Evolutionary conservation across 2,888 invertebrate species (phyloP).

Genomic region (Phyllotreta striolata): DNA sequence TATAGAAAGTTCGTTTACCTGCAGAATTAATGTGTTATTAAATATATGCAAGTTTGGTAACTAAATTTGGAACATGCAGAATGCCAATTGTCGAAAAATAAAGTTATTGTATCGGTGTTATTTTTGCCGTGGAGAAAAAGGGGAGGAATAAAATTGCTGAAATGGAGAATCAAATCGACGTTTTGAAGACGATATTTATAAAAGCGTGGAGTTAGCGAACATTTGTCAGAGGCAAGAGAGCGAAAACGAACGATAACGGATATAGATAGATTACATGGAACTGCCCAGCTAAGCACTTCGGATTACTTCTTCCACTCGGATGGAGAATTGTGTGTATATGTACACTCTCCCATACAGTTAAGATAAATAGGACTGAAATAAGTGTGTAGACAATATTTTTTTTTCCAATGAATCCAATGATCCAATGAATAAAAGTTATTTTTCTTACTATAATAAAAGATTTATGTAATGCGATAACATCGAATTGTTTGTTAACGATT

Average conservation of each 20-base stretch:
- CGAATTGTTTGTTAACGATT: no score
- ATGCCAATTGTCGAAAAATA: no score
- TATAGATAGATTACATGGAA: constrained; percentile 33
- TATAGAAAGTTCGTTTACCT: neutral
- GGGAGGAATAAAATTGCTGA: constrained; percentile 16
- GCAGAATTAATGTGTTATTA: no score
- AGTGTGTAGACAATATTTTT: no score
- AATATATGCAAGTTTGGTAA: no score
- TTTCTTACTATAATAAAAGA: no score
- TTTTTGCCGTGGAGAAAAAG: constrained; percentile 4
- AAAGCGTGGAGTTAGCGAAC: constrained; percentile 31
- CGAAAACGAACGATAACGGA: constrained; percentile 29
- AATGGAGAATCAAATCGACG: constrained; percentile 24
- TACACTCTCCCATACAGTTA: neutral
- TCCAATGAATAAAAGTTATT: no score
- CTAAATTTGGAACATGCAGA: no score
- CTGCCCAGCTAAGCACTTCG: constrained; percentile 33
- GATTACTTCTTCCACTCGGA: constrained; percentile 23
- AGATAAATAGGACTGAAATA: no score
- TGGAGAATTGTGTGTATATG: constrained; percentile 17
- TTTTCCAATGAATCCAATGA: no score
- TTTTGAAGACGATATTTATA: constrained; percentile 33
- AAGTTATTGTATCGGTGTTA: no score
- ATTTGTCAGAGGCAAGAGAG: constrained; percentile 34
- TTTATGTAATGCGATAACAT: no score